Conservation (phyloP, 2,797 vertebrate species). For the Prionace glauca region DNA sequence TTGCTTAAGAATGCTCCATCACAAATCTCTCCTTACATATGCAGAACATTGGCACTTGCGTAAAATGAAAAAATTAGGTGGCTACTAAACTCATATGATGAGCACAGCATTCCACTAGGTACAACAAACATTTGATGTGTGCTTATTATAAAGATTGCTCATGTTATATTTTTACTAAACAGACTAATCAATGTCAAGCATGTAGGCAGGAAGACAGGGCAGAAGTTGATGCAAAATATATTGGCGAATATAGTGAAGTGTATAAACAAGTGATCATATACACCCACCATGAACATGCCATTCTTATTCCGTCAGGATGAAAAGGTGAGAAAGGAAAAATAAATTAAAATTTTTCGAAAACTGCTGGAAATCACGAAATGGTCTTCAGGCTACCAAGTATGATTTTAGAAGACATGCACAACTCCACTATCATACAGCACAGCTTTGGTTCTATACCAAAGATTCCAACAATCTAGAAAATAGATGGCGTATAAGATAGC, state of each 20-base stretch:
- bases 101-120: not conserved
- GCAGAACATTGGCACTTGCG: not conserved
- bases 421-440: not conserved
- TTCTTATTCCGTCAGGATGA: not conserved
- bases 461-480: not conserved
- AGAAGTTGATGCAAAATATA: not conserved
- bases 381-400: not conserved
- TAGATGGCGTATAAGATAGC: not conserved
- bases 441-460: not conserved
- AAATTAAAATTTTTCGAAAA: not conserved
- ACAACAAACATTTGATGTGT: not conserved
- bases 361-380: not conserved
- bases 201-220: not conserved
- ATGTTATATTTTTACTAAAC: not conserved
- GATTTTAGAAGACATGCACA: not conserved
- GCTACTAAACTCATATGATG: not conserved
- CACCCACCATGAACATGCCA: not conserved
- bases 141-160: not conserved
- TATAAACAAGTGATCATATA: not conserved
- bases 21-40: not conserved
- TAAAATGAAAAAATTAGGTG: not conserved
- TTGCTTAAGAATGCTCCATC: not conserved
- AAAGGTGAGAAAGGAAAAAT: not conserved
- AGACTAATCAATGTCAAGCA: not conserved
- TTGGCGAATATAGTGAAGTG: not conserved